Percentiles rank a stretch among this genome's conserved stretches.
Conservation (phyloP, 2,113 vertebrate species). For the Callaeas wilsoni region DNA sequence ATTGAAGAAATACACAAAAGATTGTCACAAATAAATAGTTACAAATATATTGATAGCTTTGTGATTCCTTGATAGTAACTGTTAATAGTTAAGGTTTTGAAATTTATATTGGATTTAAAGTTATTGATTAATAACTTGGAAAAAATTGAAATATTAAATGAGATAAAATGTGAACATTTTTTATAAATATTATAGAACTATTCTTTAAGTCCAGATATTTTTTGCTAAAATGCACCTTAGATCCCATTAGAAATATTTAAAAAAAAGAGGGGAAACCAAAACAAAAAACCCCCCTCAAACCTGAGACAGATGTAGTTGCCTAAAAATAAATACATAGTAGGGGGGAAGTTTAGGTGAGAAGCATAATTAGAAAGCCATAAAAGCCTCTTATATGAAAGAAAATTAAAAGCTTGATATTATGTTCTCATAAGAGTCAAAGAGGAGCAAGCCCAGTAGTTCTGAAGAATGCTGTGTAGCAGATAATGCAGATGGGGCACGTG, state of each 20-base stretch:
- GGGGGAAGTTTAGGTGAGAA: neutral
- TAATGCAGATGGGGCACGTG: too few species aligned
- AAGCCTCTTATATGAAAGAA: neutral
- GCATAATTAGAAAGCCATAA: neutral
- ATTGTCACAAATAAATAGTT: neutral
- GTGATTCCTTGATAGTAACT: neutral
- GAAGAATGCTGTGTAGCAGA: neutral
- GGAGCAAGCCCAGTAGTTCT: neutral
- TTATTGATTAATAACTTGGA: neutral
- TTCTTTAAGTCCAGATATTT: neutral
- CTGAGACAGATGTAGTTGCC: neutral
- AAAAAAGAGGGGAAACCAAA: neutral
- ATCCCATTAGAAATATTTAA: neutral
- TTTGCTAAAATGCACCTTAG: neutral
- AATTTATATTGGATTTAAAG: neutral
- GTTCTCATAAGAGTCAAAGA: neutral
- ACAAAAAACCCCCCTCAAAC: fast-evolving
- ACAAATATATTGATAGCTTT: neutral
- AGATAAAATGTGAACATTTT: neutral
- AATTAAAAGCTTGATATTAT: neutral
- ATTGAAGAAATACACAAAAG: neutral
- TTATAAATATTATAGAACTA: neutral
- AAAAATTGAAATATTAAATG: neutral
- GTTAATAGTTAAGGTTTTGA: neutral
- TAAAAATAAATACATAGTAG: neutral